These are phyloP conservation scores for Poecilia latipinna DNA, from an alignment of 2,113 vertebrate species.

Conservation along the genomic window DNA sequence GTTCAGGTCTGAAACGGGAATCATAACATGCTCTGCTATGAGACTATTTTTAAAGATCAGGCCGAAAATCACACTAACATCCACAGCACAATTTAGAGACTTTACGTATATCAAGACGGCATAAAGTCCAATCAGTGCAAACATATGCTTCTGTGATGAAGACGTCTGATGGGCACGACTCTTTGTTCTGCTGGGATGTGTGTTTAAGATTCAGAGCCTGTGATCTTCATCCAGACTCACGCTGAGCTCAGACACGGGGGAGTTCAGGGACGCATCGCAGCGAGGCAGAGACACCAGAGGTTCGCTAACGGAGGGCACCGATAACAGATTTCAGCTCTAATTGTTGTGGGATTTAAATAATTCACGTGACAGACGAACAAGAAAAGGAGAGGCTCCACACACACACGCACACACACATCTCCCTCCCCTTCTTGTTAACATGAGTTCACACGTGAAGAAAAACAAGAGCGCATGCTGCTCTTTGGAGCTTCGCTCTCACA, in stretches of 20 bases:
- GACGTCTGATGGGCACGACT: constrained; percentile 19
- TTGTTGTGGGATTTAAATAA: constrained; percentile 82
- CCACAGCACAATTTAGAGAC: neutral
- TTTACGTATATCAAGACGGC: constrained; percentile 22
- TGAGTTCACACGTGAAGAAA: neutral
- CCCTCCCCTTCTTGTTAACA: constrained; percentile 15
- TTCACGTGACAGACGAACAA: constrained; percentile 75
- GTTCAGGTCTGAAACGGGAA: constrained; percentile 6
- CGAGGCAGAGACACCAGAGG: constrained; percentile 33
- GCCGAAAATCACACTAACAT: neutral
- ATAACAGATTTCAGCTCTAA: constrained; percentile 79
- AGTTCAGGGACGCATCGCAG: constrained; percentile 17
- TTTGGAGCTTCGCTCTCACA: constrained; percentile 5
- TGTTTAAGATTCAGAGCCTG: constrained; percentile 67
- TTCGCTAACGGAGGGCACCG: constrained; percentile 62
- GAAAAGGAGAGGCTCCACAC: constrained; percentile 49
- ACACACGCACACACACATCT: constrained; percentile 20
- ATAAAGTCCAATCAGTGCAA: constrained; percentile 3
- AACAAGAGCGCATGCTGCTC: neutral
- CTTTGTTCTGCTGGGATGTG: constrained; percentile 69
- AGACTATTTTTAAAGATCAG: neutral
- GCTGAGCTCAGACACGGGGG: constrained; percentile 35
- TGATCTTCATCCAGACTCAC: constrained; percentile 61
- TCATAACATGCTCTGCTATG: constrained; percentile 25
- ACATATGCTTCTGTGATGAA: constrained; percentile 29